Evolutionary conservation across 2,888 invertebrate species (phyloP).

Genomic region (Cryptocephalus primarius): DNA sequence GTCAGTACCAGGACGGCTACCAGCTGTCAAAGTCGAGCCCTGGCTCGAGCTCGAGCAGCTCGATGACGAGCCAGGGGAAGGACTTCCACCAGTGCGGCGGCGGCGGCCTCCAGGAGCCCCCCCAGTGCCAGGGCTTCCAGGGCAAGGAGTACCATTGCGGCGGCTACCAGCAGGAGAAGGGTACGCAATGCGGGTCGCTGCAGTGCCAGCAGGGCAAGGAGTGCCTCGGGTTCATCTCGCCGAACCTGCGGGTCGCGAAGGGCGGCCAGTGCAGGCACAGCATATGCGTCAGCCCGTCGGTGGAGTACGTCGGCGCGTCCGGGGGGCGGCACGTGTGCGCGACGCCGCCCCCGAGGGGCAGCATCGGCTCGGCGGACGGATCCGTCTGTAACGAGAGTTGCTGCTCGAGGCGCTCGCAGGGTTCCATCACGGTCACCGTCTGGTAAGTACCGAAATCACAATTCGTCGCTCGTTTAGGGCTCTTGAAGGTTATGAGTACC

Average conservation of each 20-base stretch:
- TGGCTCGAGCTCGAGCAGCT: conserved; percentile 39
- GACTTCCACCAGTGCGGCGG: conserved; percentile 19
- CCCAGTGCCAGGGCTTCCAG: conserved; percentile 35
- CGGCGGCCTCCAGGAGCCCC: conserved; percentile 28
- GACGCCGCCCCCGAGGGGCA: conserved; percentile 33
- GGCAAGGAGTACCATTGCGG: conserved; percentile 13
- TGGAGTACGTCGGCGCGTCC: conserved; percentile 53
- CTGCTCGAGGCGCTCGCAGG: conserved; percentile 27
- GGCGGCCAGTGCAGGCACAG: conserved; percentile 34
- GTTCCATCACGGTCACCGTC: conserved; percentile 27
- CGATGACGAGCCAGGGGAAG: conserved; percentile 35
- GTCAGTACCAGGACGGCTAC: conserved; percentile 33
- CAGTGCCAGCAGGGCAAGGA: conserved; percentile 19
- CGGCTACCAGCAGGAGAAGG: conserved; percentile 33
- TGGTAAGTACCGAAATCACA: conserved; percentile 37
- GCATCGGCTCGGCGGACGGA: conserved; percentile 25
- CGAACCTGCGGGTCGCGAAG: conserved; percentile 22
- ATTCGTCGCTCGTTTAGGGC: no score
- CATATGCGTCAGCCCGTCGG: conserved; percentile 37
- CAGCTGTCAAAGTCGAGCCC: conserved; percentile 37
- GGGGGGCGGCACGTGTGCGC: conserved; percentile 46
- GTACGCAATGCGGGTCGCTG: conserved; percentile 33
- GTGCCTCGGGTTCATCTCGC: conserved; percentile 25
- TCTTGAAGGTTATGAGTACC: no score
- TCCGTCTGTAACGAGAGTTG: conserved; percentile 29